Conservation (phyloP, 92 coral and sea anemone genomes). For the Epizoanthus stellaris region DNA sequence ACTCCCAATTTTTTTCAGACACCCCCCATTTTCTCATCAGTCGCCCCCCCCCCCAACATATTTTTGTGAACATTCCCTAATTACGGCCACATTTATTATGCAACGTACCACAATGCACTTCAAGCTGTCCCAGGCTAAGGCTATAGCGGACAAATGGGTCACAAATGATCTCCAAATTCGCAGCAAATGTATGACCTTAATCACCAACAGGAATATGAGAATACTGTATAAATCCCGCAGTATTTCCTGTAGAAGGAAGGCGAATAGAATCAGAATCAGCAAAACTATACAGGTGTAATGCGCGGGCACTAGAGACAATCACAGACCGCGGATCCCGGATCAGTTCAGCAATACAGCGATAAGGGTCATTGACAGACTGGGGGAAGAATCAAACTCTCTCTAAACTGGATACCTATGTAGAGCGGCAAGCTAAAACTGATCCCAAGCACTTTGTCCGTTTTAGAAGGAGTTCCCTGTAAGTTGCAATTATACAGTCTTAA, state of each 20-base stretch:
- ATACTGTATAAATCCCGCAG: slow-evolving; percentile 58
- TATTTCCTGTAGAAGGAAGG: slow-evolving; percentile 49
- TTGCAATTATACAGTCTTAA: too few species aligned
- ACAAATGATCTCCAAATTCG: slow-evolving; percentile 8
- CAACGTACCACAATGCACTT: slow-evolving; percentile 10
- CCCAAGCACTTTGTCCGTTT: too few species aligned
- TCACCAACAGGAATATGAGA: slow-evolving; percentile 58
- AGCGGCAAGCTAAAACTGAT: too few species aligned
- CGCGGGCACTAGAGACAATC: too few species aligned
- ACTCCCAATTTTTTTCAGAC: too few species aligned
- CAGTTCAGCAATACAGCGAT: too few species aligned
- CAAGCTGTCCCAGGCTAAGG: background rate
- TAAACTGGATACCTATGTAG: too few species aligned
- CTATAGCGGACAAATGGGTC: background rate
- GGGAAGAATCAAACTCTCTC: too few species aligned
- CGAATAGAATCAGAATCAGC: background rate
- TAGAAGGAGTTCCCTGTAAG: too few species aligned
- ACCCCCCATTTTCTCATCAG: too few species aligned
- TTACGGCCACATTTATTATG: background rate
- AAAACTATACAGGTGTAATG: background rate
- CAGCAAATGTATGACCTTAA: slow-evolving; percentile 60
- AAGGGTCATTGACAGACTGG: too few species aligned
- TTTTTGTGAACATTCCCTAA: background rate
- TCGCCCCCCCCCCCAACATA: background rate
- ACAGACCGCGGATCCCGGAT: too few species aligned